These are phyloP conservation scores for Neotragus pygmaeus DNA, from an alignment of 2,113 vertebrate species.

Conservation along the genomic window DNA sequence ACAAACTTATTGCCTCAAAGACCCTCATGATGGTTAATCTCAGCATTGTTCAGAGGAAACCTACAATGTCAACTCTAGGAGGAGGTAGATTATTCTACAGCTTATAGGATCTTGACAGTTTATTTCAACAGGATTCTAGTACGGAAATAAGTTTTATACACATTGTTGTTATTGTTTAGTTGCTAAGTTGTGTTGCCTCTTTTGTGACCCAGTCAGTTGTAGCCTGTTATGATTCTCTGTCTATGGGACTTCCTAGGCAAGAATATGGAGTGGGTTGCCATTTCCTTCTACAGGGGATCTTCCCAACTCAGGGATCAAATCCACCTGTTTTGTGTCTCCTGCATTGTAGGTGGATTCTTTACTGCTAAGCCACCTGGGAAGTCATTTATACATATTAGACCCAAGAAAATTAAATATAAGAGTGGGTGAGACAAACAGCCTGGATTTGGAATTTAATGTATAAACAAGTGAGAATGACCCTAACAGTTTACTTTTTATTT, in stretches of 20 bases:
- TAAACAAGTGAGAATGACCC: not conserved
- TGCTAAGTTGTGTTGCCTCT: not conserved
- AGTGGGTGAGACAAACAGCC: not conserved
- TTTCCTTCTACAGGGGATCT: not conserved
- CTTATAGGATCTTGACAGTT: not conserved
- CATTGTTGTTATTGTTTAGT: not conserved
- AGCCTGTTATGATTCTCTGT: not conserved
- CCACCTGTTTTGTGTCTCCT: not conserved
- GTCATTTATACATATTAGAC: not conserved
- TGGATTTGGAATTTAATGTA: not conserved
- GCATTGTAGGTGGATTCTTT: not conserved
- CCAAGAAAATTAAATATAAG: not conserved
- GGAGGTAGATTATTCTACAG: not conserved
- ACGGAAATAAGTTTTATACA: not conserved
- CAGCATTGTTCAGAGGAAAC: not conserved
- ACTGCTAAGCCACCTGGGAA: fast-evolving
- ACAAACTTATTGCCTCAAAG: not conserved
- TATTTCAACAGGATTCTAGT: not conserved
- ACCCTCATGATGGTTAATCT: not conserved
- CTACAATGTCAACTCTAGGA: not conserved
- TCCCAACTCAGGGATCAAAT: not conserved
- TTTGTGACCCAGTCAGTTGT: not conserved
- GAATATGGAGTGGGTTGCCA: not conserved
- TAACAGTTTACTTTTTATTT: not conserved
- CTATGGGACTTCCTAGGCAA: not conserved